A percentile compares a stretch with the other conserved stretches of the same genome.
phyloP scores from a whole-genome alignment of 1,140 invertebrate species.

The Eumaeus atala region DNA sequence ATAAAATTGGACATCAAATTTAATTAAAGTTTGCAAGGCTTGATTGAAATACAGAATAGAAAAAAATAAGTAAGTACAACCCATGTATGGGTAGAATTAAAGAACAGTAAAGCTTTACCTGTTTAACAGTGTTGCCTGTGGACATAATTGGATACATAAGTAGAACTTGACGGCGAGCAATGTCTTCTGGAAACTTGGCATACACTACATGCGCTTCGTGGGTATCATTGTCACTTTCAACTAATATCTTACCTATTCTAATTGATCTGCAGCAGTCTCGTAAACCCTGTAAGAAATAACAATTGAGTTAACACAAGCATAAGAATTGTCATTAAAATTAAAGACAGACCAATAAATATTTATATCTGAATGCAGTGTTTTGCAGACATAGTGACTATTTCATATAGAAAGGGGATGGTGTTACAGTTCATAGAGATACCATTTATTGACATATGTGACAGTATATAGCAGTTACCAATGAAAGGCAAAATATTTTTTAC shows the following conservation, averaged over 20 bases:
- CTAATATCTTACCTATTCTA: constrained; percentile 84
- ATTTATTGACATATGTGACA: too few species aligned
- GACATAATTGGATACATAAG: constrained; percentile 99
- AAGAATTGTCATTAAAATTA: too few species aligned
- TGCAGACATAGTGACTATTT: too few species aligned
- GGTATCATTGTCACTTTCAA: constrained; percentile 97
- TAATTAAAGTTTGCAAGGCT: too few species aligned
- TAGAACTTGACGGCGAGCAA: constrained; percentile 91
- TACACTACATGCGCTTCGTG: constrained; percentile 98
- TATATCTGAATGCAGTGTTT: too few species aligned
- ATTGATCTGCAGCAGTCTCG: constrained; percentile 98
- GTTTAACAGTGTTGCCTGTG: constrained; percentile 93
- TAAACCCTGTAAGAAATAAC: constrained; percentile 79
- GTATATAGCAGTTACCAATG: too few species aligned
- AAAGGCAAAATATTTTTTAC: too few species aligned
- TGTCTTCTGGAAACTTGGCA: constrained; percentile 97
- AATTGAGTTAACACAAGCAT: not conserved
- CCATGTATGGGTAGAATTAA: not conserved
- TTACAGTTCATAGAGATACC: too few species aligned
- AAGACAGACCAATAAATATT: too few species aligned
- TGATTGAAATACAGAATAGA: too few species aligned
- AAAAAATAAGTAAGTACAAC: not conserved
- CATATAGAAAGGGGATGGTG: too few species aligned
- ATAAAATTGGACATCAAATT: too few species aligned
- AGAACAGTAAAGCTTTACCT: constrained; percentile 40